phyloP scores from a whole-genome alignment of 1,140 invertebrate genomes.

The Marisa cornuarietis region DNA sequence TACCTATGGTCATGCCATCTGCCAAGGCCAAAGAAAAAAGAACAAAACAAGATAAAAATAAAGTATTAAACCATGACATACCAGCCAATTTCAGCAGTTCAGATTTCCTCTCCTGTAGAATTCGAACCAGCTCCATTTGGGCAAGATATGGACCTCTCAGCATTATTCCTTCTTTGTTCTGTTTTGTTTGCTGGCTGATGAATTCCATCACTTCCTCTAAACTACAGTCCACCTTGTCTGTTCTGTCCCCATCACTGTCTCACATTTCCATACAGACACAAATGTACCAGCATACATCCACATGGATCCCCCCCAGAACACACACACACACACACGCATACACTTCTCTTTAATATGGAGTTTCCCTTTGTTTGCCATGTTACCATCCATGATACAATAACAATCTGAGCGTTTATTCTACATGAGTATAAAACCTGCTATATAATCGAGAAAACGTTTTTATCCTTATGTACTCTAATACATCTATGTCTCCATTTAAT shows the following conservation, averaged over 20 bases:
- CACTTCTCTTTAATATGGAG: too few species aligned
- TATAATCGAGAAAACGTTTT: too few species aligned
- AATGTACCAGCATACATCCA: background rate
- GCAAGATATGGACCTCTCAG: constrained; percentile 84
- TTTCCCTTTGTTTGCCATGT: too few species aligned
- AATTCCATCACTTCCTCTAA: constrained; percentile 54
- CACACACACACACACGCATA: too few species aligned
- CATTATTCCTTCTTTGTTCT: constrained; percentile 58
- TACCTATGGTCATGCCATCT: background rate
- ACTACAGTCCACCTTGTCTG: constrained; percentile 48
- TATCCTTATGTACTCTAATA: too few species aligned
- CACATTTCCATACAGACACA: constrained; percentile 4
- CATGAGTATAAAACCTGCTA: too few species aligned
- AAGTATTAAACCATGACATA: constrained; percentile 12
- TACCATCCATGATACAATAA: too few species aligned
- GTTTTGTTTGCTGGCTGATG: constrained; percentile 47
- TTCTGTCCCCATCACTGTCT: constrained; percentile 8
- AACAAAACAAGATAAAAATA: background rate
- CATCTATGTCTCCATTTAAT: too few species aligned
- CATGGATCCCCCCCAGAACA: background rate
- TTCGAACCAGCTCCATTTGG: constrained; percentile 78
- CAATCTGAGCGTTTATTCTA: too few species aligned
- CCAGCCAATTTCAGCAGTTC: constrained; percentile 24
- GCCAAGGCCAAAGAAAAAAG: background rate
- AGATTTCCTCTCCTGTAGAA: constrained; percentile 66